phyloP scores from a whole-genome alignment of 2,888 invertebrate genomes.

The Callyntrura guangdongensis region DNA sequence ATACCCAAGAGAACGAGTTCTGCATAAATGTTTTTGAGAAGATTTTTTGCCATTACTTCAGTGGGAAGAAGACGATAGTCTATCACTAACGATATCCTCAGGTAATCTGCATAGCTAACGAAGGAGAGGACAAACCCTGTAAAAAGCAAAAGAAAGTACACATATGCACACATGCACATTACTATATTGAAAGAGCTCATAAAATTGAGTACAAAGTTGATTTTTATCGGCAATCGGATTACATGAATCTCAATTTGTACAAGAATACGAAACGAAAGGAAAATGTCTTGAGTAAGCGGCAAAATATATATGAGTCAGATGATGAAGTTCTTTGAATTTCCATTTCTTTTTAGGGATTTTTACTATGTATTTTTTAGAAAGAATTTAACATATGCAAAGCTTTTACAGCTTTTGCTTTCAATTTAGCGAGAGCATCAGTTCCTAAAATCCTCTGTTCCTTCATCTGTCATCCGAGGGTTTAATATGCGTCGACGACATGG shows the following conservation, averaged over 20 bases:
- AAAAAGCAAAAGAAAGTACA: slow-evolving; percentile 41
- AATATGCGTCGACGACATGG: slow-evolving; percentile 18
- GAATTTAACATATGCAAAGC: background rate
- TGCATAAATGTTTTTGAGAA: slow-evolving; percentile 80
- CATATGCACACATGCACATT: background rate
- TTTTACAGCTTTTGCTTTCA: background rate
- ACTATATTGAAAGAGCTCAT: slow-evolving; percentile 6
- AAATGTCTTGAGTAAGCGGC: background rate
- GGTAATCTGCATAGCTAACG: slow-evolving; percentile 79
- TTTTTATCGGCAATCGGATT: slow-evolving; percentile 72
- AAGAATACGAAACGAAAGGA: slow-evolving; percentile 31
- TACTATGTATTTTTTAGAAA: background rate
- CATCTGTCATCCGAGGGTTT: background rate
- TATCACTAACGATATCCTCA: slow-evolving; percentile 80
- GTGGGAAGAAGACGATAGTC: slow-evolving; percentile 78
- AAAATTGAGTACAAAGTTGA: slow-evolving; percentile 53
- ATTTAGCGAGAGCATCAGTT: background rate
- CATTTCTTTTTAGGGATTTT: slow-evolving; percentile 29
- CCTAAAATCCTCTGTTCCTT: background rate
- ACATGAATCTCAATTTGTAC: slow-evolving; percentile 60
- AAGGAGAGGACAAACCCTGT: slow-evolving; percentile 80
- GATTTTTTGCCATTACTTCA: slow-evolving; percentile 75
- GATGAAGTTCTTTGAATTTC: slow-evolving; percentile 30
- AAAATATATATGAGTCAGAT: background rate
- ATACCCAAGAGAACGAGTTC: slow-evolving; percentile 79